These are phyloP conservation scores for Eira barbara DNA, from an alignment of 2,113 vertebrate species.

Conservation along the genomic window DNA sequence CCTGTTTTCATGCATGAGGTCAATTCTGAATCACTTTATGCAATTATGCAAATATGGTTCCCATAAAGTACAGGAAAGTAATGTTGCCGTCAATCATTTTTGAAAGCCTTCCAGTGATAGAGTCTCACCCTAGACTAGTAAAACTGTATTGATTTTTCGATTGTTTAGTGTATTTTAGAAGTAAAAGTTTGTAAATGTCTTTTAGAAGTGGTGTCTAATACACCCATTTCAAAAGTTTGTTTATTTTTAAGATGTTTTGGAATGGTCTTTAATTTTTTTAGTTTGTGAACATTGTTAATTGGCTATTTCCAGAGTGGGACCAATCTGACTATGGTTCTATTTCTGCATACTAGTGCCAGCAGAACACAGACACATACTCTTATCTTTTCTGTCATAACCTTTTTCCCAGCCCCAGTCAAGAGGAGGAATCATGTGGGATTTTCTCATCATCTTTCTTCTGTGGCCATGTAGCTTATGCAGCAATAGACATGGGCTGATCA, in stretches of 20 bases:
- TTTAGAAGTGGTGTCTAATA: slow-evolving; percentile 16
- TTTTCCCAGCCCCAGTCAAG: background rate
- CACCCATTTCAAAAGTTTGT: background rate
- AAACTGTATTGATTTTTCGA: background rate
- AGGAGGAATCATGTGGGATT: background rate
- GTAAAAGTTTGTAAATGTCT: background rate
- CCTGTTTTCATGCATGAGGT: slow-evolving; percentile 22
- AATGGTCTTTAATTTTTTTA: background rate
- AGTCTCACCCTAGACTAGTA: background rate
- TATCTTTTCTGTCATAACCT: background rate
- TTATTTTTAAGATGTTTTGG: background rate
- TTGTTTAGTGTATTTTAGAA: background rate
- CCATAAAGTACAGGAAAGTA: slow-evolving; percentile 31
- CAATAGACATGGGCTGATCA: background rate
- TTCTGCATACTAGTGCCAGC: background rate
- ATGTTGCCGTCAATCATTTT: slow-evolving; percentile 25
- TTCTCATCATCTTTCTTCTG: background rate
- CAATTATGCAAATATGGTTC: slow-evolving; percentile 5
- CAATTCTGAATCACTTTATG: slow-evolving; percentile 58
- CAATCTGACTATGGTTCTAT: background rate
- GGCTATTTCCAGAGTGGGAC: background rate
- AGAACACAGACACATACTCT: background rate
- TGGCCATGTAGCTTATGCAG: background rate
- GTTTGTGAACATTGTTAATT: background rate
- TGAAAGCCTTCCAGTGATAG: background rate